phyloP scores from a whole-genome alignment of 2,888 invertebrate species.

The Parthenolecanium corni region DNA sequence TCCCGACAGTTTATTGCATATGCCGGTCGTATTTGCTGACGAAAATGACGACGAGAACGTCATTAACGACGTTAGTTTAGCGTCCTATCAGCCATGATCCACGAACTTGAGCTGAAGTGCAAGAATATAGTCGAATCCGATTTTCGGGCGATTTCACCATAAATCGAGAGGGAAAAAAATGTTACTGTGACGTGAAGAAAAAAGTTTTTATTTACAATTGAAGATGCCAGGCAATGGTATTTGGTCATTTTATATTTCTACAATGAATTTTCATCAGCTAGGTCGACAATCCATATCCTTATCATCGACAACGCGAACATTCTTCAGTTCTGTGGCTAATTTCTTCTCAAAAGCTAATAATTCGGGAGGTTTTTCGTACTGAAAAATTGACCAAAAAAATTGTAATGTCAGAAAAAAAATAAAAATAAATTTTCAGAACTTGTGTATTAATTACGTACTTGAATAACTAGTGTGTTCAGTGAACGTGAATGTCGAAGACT shows the following conservation, averaged over 20 bases:
- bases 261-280: constrained; percentile 30
- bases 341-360: constrained; percentile 57
- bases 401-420: background rate
- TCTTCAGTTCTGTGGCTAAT: constrained; percentile 37
- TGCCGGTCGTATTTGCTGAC: constrained; percentile 36
- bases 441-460: constrained; percentile 42
- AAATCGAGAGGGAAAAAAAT: too few relatives aligned
- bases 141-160: too few relatives aligned
- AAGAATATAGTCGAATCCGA: too few relatives aligned
- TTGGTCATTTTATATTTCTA: too few relatives aligned
- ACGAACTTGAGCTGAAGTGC: background rate
- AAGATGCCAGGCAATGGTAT: too few relatives aligned
- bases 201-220: too few relatives aligned
- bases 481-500: constrained; percentile 57
- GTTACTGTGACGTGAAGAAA: too few relatives aligned
- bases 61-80: constrained; percentile 19
- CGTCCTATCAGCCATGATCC: constrained; percentile 11
- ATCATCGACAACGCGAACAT: constrained; percentile 32
- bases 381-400: constrained; percentile 38
- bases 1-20: constrained; percentile 35
- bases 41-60: constrained; percentile 31
- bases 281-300: constrained; percentile 33
- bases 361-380: constrained; percentile 65
- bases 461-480: constrained; percentile 64
- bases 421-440: too few relatives aligned